Evolutionary conservation across 37 sponge, comb jelly and placozoan species (phyloP).

Genomic region (Bolinopsis microptera): DNA sequence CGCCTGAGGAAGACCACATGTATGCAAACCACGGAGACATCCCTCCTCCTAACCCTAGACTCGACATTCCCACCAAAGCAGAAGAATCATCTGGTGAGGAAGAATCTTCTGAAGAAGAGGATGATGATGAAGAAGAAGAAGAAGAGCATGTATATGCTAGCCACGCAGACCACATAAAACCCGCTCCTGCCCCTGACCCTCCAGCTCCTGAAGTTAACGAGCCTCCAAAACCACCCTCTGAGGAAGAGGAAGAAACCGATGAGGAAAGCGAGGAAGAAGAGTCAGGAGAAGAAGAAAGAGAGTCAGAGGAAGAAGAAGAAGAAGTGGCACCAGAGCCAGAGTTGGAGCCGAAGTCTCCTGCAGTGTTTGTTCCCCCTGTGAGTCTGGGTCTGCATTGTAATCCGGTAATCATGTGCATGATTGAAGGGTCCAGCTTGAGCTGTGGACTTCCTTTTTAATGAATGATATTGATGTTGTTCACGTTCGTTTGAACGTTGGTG

Average conservation of each 20-base stretch:
- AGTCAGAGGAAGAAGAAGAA: background rate
- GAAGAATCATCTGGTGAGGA: background rate
- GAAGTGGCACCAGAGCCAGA: background rate
- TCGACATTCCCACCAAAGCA: background rate
- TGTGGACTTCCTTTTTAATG: too few species aligned
- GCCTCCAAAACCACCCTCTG: too few species aligned
- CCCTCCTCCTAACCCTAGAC: background rate
- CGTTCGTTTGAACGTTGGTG: too few species aligned
- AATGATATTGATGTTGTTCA: too few species aligned
- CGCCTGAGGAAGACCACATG: background rate
- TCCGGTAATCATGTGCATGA: too few species aligned
- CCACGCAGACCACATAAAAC: background rate
- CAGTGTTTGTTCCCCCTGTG: conserved; percentile 49
- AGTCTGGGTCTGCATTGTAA: background rate
- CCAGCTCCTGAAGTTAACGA: background rate
- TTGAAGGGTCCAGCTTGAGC: too few species aligned
- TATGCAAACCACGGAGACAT: background rate
- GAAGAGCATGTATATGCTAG: conserved; percentile 25
- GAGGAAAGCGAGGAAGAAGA: background rate
- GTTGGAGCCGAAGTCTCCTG: background rate
- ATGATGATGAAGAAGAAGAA: background rate
- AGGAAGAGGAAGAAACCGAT: background rate
- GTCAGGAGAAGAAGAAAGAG: background rate
- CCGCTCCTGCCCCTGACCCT: background rate
- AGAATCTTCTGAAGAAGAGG: background rate